These are phyloP conservation scores for Oopsacas minuta DNA, from an alignment of 37 sponge, comb jelly and placozoan genomes.

Conservation along the genomic window DNA sequence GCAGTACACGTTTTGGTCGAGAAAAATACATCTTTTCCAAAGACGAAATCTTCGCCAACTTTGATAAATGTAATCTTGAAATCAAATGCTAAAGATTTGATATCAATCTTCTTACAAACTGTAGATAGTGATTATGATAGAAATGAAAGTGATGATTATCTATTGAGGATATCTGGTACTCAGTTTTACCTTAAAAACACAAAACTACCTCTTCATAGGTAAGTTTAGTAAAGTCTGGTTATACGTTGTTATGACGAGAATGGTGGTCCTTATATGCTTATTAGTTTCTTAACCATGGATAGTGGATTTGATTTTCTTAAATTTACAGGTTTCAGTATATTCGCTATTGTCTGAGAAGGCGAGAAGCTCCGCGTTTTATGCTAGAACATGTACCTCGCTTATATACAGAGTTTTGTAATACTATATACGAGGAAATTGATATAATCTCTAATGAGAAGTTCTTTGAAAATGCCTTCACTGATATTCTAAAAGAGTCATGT, in stretches of 20 bases:
- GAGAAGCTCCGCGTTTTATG: not conserved
- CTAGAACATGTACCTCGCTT: not conserved
- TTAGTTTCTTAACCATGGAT: not conserved
- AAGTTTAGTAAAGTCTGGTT: not conserved
- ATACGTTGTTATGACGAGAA: not conserved
- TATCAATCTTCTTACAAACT: not conserved
- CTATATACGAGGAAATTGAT: not conserved
- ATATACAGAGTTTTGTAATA: not conserved
- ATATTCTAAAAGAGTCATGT: not conserved
- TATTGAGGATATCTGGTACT: slow-evolving; percentile 7
- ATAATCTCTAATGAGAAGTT: not conserved
- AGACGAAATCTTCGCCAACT: not conserved
- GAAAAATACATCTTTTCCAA: not conserved
- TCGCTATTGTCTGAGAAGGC: not conserved
- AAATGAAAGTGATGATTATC: not conserved
- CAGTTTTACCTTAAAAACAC: not conserved
- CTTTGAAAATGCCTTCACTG: not conserved
- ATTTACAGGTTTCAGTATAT: not conserved
- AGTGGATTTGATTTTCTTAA: too few relatives aligned
- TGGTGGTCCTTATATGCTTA: not conserved
- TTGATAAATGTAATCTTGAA: not conserved
- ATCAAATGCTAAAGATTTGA: slow-evolving; percentile 7
- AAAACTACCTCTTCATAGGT: not conserved
- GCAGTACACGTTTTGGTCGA: not conserved
- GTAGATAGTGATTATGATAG: not conserved